These are phyloP conservation scores for Antheraea yamamai DNA, from an alignment of 2,888 invertebrate genomes.

Conservation along the genomic window DNA sequence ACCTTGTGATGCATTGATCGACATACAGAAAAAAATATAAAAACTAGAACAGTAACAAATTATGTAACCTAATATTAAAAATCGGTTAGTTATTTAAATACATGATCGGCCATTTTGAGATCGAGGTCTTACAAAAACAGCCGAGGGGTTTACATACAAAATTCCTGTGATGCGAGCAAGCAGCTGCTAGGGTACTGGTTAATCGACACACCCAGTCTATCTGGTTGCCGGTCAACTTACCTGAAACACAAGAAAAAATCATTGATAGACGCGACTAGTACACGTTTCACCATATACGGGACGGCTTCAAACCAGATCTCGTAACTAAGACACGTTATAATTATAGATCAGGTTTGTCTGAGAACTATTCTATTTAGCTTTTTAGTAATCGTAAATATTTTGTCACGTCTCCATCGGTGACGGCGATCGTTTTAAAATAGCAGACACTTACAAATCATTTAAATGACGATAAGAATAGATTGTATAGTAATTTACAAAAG, in stretches of 20 bases:
- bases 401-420: neutral
- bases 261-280: slow-evolving; percentile 41
- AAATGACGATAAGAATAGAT: neutral
- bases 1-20: too few species aligned
- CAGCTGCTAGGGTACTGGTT: slow-evolving; percentile 38
- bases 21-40: too few species aligned
- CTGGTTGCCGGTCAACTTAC: slow-evolving; percentile 41
- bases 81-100: too few species aligned
- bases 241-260: slow-evolving; percentile 48
- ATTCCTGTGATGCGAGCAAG: slow-evolving; percentile 26
- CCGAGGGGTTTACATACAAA: neutral
- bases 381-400: neutral
- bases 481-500: too few species aligned
- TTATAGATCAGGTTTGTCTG: neutral
- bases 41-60: too few species aligned
- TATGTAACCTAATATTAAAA: too few species aligned
- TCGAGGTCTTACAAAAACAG: too few species aligned
- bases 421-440: neutral
- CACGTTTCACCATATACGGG: slow-evolving; percentile 16
- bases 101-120: too few species aligned
- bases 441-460: neutral
- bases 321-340: slow-evolving; percentile 8
- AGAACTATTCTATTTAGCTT: neutral
- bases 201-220: slow-evolving; percentile 28
- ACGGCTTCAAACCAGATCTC: slow-evolving; percentile 2